Conservation (phyloP, 2,113 vertebrate species). For the Morone chrysops region DNA sequence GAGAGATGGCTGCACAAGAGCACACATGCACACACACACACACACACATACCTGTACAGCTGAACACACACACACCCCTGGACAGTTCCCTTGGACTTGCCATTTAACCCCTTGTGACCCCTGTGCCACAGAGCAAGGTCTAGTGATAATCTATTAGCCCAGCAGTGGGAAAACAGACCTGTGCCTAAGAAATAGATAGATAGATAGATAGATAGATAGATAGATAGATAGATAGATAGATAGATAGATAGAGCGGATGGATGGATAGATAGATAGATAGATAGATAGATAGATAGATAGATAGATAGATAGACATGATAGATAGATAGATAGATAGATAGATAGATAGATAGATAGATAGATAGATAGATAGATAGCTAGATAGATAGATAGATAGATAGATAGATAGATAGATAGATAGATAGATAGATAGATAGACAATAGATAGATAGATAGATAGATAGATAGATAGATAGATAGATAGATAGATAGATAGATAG, state of each 20-base stretch:
- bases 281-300: too few relatives aligned
- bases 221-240: not conserved
- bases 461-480: not conserved
- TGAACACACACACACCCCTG: slow-evolving; percentile 47
- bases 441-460: too few relatives aligned
- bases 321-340: too few relatives aligned
- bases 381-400: too few relatives aligned
- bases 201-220: slow-evolving; percentile 8
- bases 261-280: too few relatives aligned
- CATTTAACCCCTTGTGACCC: slow-evolving; percentile 63
- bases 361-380: too few relatives aligned
- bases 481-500: not conserved
- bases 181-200: not conserved
- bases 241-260: not conserved
- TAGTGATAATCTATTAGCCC: slow-evolving; percentile 52
- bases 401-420: too few relatives aligned
- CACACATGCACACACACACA: not conserved
- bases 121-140: slow-evolving; percentile 27
- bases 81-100: slow-evolving; percentile 26
- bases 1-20: slow-evolving; percentile 34
- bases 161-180: not conserved
- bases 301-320: too few relatives aligned
- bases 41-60: slow-evolving; percentile 41
- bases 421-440: too few relatives aligned
- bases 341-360: too few relatives aligned